Evolutionary conservation across 1,140 invertebrate genomes (phyloP).

Genomic region (Lepidostoma basale): DNA sequence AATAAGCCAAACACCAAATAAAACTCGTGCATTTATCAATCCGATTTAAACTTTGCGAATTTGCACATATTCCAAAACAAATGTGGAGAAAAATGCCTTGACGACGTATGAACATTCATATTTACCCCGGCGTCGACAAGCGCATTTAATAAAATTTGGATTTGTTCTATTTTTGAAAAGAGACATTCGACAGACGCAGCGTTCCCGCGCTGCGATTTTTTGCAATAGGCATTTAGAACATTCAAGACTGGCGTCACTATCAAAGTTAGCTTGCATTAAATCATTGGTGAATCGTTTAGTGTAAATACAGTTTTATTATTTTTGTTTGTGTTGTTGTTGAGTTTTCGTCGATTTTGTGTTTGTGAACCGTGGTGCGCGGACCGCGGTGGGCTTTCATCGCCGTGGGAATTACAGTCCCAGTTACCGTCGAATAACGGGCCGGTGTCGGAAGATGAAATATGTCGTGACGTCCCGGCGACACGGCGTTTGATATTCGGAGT

Average conservation of each 20-base stretch:
- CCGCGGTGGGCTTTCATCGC: constrained; percentile 25
- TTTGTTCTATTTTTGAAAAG: constrained; percentile 10
- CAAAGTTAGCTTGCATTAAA: too few species aligned
- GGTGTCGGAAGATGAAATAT: constrained; percentile 32
- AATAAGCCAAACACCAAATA: constrained; percentile 14
- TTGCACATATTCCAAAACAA: constrained; percentile 19
- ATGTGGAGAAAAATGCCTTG: constrained; percentile 21
- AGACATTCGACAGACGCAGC: constrained; percentile 11
- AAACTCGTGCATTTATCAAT: constrained; percentile 5
- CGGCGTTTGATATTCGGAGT: constrained; percentile 31
- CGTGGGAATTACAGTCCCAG: constrained; percentile 7
- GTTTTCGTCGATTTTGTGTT: neutral
- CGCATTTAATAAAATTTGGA: constrained; percentile 17
- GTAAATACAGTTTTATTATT: too few species aligned
- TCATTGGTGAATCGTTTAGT: too few species aligned
- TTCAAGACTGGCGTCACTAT: too few species aligned
- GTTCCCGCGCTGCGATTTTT: too few species aligned
- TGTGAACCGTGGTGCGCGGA: neutral
- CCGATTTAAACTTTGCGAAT: neutral
- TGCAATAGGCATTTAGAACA: too few species aligned
- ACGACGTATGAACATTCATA: constrained; percentile 13
- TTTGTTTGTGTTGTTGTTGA: too few species aligned
- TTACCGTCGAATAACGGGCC: constrained; percentile 1
- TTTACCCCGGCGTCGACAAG: constrained; percentile 15
- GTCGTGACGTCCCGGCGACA: constrained; percentile 14